Conservation (phyloP, 2,797 vertebrate genomes). For the Huso huso region DNA sequence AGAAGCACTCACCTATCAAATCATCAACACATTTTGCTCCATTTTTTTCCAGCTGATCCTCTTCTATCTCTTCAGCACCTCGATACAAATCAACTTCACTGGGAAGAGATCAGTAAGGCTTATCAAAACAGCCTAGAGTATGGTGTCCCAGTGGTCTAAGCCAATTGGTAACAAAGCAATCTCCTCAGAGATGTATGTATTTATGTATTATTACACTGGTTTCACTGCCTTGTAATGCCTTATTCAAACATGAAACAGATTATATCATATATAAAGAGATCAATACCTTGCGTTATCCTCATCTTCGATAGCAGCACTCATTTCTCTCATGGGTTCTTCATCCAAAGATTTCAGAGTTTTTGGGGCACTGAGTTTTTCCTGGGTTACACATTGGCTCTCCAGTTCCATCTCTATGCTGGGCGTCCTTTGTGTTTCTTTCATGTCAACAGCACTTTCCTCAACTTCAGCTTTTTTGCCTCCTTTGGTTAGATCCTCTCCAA, state of each 20-base stretch:
- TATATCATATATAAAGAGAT: too few species aligned
- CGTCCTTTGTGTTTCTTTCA: neutral
- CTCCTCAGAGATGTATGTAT: neutral
- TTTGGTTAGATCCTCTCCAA: slow-evolving; percentile 19
- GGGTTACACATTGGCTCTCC: neutral
- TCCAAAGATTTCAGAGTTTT: too few species aligned
- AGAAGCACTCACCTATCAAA: neutral
- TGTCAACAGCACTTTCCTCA: slow-evolving; percentile 2
- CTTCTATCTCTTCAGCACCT: slow-evolving; percentile 76
- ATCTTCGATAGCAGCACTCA: too few species aligned
- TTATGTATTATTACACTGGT: neutral
- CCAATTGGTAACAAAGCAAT: neutral
- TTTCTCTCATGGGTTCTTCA: too few species aligned
- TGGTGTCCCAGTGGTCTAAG: neutral
- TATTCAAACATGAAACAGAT: too few species aligned
- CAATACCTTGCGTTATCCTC: too few species aligned
- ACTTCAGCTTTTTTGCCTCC: slow-evolving; percentile 20
- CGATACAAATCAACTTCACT: slow-evolving; percentile 86
- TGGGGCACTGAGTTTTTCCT: too few species aligned
- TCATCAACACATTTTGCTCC: too few species aligned
- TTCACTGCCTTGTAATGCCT: too few species aligned
- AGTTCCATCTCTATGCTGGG: neutral
- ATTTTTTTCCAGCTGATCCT: slow-evolving; percentile 23
- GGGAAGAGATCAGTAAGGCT: slow-evolving; percentile 16
- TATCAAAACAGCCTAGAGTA: neutral